Evolutionary conservation across 2,113 vertebrate species (phyloP).

Genomic region (Gallinago jamesoni): DNA sequence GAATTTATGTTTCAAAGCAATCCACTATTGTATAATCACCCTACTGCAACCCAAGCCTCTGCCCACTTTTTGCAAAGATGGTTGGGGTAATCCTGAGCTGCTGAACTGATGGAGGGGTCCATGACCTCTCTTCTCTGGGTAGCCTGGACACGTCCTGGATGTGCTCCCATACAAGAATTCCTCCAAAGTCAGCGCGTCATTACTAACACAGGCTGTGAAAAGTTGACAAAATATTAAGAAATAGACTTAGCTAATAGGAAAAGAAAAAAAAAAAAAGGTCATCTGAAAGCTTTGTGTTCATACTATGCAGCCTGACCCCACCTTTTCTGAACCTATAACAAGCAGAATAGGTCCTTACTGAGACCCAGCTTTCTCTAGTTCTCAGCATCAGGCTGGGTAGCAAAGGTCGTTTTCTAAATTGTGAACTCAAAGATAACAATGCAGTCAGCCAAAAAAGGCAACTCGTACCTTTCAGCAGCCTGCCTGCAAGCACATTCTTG

Average conservation of each 20-base stretch:
- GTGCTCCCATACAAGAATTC: background rate
- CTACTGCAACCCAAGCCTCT: background rate
- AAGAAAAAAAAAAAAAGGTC: background rate
- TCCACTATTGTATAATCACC: background rate
- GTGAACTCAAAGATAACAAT: background rate
- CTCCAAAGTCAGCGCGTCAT: background rate
- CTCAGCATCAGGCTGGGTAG: background rate
- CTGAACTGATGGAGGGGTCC: background rate
- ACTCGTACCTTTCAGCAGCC: background rate
- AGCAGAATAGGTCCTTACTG: background rate
- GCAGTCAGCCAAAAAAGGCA: background rate
- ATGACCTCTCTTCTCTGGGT: background rate
- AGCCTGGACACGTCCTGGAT: background rate
- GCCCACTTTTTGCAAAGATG: background rate
- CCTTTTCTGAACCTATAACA: background rate
- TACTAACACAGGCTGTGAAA: background rate
- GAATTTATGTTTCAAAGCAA: background rate
- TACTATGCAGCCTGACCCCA: background rate
- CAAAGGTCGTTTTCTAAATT: background rate
- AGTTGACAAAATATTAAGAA: background rate
- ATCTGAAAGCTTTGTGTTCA: background rate
- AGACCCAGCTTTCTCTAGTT: background rate
- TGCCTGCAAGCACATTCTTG: background rate
- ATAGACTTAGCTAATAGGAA: background rate
- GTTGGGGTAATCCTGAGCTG: background rate